Base-by-base conservation (phyloP, 2,888 invertebrate species). In the Scaptomyza cyrtandrae region DNA sequence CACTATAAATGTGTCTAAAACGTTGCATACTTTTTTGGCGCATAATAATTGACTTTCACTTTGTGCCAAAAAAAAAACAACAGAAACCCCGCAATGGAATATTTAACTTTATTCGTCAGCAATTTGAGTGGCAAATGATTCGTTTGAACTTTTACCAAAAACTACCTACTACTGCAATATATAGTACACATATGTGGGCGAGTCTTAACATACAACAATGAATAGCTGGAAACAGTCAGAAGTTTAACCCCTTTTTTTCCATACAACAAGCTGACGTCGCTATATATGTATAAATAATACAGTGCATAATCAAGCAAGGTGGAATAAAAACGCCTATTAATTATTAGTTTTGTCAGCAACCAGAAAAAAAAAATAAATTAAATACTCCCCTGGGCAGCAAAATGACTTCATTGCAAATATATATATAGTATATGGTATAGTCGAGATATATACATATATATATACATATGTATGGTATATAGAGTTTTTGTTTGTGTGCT, bases 41-140 rank as follows among this genome's bases (percentile, higher is more conserved):
- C 84, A 86, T 88, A 86, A 85, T 85, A 80, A 86, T 73, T 69
- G 87, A 83, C 84, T 88, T 84, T 86, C 65, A 27, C 68, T 75
- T 57, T 61, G 52, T 35, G 24, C 31, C 43, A 44, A 45, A 53
- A 43, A 35, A 53, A 35, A 35, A 43, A 43, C 29, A 33, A 39
- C 2, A 10, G 10, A 10, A 29, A 45, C n/a, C 45, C 44, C 35
- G 37, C 37, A 44, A 54, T 33, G 53, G 16, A 33, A 35, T 62
- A 49, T 58, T 68, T 60, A 29, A 45, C 44, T 59, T 60, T 50
- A 52, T 71, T 57, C 45, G 54, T 55, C 53, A 57, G 70, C 70
- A 75, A 72, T 73, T 73, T 58, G 56, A 44, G 54, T 35, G 44
- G 58, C 49, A 72, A 68, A 67, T 72, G 43, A 67, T 56, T 56